phyloP scores from a whole-genome alignment of 2,797 vertebrate genomes.

The Melanotaenia pygmaea region DNA sequence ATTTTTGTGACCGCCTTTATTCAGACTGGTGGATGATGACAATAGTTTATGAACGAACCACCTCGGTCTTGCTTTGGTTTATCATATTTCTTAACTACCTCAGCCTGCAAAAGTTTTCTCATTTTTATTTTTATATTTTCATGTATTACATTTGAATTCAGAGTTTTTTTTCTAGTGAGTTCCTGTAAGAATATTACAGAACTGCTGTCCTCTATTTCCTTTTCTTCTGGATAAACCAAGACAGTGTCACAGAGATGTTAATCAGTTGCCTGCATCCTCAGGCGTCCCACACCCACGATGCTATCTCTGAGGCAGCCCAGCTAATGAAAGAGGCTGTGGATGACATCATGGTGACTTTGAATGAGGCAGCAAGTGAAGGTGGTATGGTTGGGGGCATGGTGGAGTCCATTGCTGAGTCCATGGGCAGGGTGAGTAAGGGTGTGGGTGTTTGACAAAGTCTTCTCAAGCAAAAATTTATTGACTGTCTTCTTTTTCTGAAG shows the following conservation, averaged over 20 bases:
- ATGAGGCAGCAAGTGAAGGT: conserved; percentile 96
- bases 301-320: conserved; percentile 93
- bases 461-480: conserved; percentile 29
- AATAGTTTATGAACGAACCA: neutral
- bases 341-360: conserved; percentile 97
- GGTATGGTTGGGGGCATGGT: conserved; percentile 98
- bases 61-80: neutral
- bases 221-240: conserved; percentile 21
- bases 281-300: conserved; percentile 95
- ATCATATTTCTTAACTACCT: neutral
- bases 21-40: neutral
- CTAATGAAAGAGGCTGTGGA: conserved; percentile 98
- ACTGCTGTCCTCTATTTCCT: neutral
- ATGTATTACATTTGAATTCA: neutral
- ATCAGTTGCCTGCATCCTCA: conserved; percentile 66
- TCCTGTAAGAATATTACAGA: neutral
- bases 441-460: neutral
- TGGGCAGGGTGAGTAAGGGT: conserved; percentile 88
- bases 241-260: conserved; percentile 36
- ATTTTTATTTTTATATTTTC: conserved; percentile 5
- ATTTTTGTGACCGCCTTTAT: no score
- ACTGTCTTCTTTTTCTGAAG: conserved; percentile 27
- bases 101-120: neutral
- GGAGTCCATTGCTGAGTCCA: conserved; percentile 93
- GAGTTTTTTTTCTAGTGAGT: conserved; percentile 16